Base-by-base conservation (phyloP, 2,797 vertebrate genomes). In the Aulostomus chinensis region DNA sequence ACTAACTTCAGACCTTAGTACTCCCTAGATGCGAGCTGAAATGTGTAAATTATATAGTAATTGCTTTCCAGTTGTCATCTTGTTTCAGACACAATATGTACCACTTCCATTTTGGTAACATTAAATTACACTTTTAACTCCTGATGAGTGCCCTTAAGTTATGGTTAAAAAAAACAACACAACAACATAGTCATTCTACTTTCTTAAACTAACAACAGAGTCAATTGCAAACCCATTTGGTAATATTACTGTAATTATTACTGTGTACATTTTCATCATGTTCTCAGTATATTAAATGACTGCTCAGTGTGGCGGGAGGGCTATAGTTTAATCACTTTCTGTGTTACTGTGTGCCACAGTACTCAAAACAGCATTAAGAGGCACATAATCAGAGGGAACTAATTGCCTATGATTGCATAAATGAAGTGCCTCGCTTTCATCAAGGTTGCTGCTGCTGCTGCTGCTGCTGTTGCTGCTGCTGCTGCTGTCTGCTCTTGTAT, bases 351-450 rank as follows among this genome's bases (percentile, higher is more conserved):
- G 80, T 67, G 83, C 75, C 86, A 83, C 86, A 87, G 87, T 86
- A 88, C 90, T 91, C 89, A 87, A 90, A 90, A 88, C 83, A 83
- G 85, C 86, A 90, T 89, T 90, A 91, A 89, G 87, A 86, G 89
- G 76, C 73, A 82, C 80, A 88, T 91, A 92, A 92, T 91, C 91
- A 91, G 89, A 90, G 81, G 89, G 90, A 93, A 92, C 90, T 92
- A 93, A 93, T 93, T 93, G 89, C 87, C 81, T 89, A 78, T 89
- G 88, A 91, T 92, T 90, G 87, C 86, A 80, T 81, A 86, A 87
- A 92, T 91, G 86, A 90, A 88, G 82, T 82, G 78, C 51, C 60
- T 70, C 58, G 22, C 40, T 60, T 83, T 88, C 81, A 79, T 90
- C 86, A 86, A 70, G 54, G 67, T 69, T 46, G 52, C 53, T 83